Base-by-base conservation (phyloP, 2,797 vertebrate genomes). In the Parotocinclus haroldoi region DNA sequence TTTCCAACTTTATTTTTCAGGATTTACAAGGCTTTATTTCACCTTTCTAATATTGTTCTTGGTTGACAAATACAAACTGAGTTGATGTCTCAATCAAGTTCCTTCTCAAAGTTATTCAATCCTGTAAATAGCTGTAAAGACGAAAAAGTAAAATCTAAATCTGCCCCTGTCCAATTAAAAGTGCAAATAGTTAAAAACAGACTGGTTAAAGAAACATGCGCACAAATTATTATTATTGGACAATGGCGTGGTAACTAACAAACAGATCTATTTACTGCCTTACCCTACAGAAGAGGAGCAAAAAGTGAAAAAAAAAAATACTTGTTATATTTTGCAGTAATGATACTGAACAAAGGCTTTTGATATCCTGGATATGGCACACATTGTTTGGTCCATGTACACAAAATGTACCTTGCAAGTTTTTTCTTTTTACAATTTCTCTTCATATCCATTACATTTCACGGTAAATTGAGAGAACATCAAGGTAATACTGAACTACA, bases 321-420 rank as follows among this genome's bases (percentile, higher is more conserved):
- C 63, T 76, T 71, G 72, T 76, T 72, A 86, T 27, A 27, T 27
- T 27, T 89, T 59, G 90, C 88, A 87, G 85, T 89, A 88, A 87
- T 80, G 81, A 86, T 85, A 82, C 86, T 85, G 84, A 85, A 91
- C 83, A 90, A 85, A 87, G 89, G 89, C 91, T 86, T 69, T 71
- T 78, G 27, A 27, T 27, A 27, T 27, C 27, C 27, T 27, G 75
- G 79, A 75, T 83, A 91, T 95, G 95, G 94, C 93, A 93, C 93
- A 92, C 91, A 88, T 88, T 87, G 89, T 94, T 94, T 95, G 94
- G 92, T 95, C 93, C 92, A 84, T 89, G 86, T 87, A 83, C 90
- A 90, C 27, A 27, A 27, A 27, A 27, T 27, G 27, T 27, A 27
- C 27, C 27, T 27, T 5, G 2, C 27, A 27, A 2, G 91, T 88